Evolutionary conservation across 1,140 invertebrate genomes (phyloP).

Genomic region (Lepeophtheirus salmonis): DNA sequence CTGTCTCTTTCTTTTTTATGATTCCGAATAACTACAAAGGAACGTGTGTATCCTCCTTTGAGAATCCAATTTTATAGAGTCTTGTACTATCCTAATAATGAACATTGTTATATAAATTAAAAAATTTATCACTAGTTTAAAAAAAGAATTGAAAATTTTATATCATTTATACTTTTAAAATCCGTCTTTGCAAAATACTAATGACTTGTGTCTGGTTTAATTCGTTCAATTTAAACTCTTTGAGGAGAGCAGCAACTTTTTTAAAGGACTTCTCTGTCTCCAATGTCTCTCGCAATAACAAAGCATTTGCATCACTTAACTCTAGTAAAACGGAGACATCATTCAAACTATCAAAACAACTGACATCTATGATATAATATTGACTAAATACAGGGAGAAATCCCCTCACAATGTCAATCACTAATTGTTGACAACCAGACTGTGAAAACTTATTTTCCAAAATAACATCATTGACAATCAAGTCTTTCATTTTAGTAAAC

Average conservation of each 20-base stretch:
- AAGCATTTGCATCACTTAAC: neutral
- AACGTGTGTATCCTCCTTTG: no score
- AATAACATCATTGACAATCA: conserved; percentile 9
- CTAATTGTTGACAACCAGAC: neutral
- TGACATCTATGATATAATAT: conserved; percentile 18
- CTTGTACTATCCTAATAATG: no score
- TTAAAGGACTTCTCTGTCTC: neutral
- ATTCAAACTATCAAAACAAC: neutral
- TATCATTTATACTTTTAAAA: no score
- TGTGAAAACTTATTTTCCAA: neutral
- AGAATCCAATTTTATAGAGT: no score
- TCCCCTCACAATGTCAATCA: conserved; percentile 16
- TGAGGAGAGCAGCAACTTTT: neutral
- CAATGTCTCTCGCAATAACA: neutral
- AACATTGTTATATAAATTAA: no score
- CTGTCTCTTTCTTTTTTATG: no score
- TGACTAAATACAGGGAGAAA: neutral
- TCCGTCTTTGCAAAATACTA: neutral
- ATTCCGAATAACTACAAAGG: no score
- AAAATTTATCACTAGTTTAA: no score
- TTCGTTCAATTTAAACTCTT: neutral
- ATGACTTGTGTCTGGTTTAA: neutral
- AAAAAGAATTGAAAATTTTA: no score
- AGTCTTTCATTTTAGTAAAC: neutral
- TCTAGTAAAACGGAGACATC: neutral